phyloP scores from a whole-genome alignment of 2,797 vertebrate genomes.

The Thunnus albacares region DNA sequence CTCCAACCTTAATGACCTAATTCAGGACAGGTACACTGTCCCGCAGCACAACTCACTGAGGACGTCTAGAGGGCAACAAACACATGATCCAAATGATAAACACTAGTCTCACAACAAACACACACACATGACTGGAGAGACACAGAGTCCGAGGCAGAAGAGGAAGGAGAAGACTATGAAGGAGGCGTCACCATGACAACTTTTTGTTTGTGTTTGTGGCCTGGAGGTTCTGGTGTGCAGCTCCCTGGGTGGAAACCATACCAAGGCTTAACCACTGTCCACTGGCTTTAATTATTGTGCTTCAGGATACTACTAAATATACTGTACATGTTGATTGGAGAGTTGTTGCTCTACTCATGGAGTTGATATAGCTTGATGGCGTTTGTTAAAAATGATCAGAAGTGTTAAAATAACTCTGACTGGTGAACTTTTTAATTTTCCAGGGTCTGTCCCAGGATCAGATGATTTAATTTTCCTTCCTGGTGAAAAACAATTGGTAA shows the following conservation, averaged over 20 bases:
- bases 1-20: conserved; percentile 9
- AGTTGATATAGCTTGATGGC: not conserved
- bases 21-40: conserved; percentile 3
- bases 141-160: not conserved
- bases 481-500: not conserved
- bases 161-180: conserved; percentile 13
- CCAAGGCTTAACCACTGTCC: not conserved
- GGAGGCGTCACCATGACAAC: conserved; percentile 28
- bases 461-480: not conserved
- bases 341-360: not conserved
- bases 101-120: not conserved
- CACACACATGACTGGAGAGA: not conserved
- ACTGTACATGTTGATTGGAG: not conserved
- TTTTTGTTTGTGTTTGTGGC: conserved; percentile 1
- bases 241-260: not conserved
- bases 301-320: not conserved
- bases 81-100: conserved; percentile 19
- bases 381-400: conserved; percentile 8
- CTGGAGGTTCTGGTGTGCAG: conserved; percentile 17
- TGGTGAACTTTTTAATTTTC: not conserved
- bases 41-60: conserved; percentile 14
- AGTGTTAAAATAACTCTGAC: conserved; percentile 11
- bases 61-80: conserved; percentile 23
- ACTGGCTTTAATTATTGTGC: not conserved
- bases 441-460: not conserved